phyloP scores from a whole-genome alignment of 2,113 vertebrate genomes.

The human (Homo sapiens) region DNA sequence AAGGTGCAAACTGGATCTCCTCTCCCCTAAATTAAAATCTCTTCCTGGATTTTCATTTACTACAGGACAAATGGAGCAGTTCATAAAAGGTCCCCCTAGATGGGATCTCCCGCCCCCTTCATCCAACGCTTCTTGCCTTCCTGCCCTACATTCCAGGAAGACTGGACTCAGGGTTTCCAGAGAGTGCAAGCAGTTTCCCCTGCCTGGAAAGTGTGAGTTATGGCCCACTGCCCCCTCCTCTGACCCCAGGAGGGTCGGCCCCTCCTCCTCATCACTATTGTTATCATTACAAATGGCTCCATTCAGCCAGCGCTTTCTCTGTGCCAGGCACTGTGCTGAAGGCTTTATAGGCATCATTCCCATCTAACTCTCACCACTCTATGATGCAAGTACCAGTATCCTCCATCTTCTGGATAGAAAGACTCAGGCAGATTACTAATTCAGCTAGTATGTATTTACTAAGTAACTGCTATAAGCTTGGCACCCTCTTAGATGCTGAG shows the following conservation, averaged over 20 bases:
- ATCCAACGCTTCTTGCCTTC: background rate
- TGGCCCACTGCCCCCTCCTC: background rate
- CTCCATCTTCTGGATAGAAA: background rate
- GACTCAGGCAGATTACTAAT: background rate
- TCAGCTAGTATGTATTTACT: background rate
- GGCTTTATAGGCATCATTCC: background rate
- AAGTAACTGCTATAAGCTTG: background rate
- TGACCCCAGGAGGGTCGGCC: background rate
- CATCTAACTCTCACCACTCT: background rate
- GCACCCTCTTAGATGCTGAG: background rate
- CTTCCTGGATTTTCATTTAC: constrained; percentile 12
- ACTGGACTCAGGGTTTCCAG: background rate
- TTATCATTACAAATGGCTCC: background rate
- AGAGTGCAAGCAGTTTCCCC: background rate
- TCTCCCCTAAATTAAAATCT: constrained; percentile 42
- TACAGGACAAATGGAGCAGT: background rate
- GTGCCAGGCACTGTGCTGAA: background rate
- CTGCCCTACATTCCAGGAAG: background rate
- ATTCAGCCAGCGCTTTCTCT: background rate
- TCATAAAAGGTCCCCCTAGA: background rate
- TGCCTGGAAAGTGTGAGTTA: background rate
- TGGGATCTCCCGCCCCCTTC: background rate
- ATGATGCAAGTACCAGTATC: background rate
- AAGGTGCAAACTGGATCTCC: background rate
- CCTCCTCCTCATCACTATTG: background rate